Percentiles rank a stretch among this genome's conserved stretches.
Conservation (phyloP, 2,113 vertebrate genomes). For the Pleuronectes platessa region DNA sequence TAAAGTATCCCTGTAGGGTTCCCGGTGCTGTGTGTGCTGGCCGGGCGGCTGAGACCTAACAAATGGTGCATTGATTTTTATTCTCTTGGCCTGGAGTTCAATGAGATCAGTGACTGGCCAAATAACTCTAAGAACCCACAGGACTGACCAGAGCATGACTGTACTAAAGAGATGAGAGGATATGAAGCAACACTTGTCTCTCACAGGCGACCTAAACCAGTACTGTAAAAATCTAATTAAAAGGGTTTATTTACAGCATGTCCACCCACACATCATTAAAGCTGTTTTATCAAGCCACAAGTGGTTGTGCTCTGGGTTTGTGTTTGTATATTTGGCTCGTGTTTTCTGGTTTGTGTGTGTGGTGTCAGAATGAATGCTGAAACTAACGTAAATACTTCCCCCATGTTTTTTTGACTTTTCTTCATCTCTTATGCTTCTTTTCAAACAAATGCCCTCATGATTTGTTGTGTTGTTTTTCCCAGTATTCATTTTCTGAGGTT, state of each 20-base stretch:
- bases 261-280: slow-evolving; percentile 67
- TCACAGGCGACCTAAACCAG: slow-evolving; percentile 56
- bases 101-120: slow-evolving; percentile 62
- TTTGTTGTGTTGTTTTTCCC: slow-evolving; percentile 15
- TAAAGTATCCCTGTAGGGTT: slow-evolving; percentile 45
- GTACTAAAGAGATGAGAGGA: slow-evolving; percentile 67
- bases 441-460: slow-evolving; percentile 1
- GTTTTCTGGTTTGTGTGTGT: slow-evolving; percentile 46
- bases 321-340: slow-evolving; percentile 54
- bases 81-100: slow-evolving; percentile 54
- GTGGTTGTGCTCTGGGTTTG: slow-evolving; percentile 53
- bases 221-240: slow-evolving; percentile 64
- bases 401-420: slow-evolving; percentile 1
- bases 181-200: slow-evolving; percentile 54
- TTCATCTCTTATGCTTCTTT: slow-evolving; percentile 28
- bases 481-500: slow-evolving; percentile 4
- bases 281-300: slow-evolving; percentile 62
- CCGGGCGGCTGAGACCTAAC: slow-evolving; percentile 39
- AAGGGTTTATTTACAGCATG: slow-evolving; percentile 68
- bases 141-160: slow-evolving; percentile 63
- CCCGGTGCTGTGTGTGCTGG: slow-evolving; percentile 19
- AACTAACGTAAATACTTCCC: slow-evolving; percentile 43
- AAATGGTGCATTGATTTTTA: slow-evolving; percentile 63
- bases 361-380: slow-evolving; percentile 50
- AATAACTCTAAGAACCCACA: slow-evolving; percentile 57